Base-by-base conservation (phyloP, 2,113 vertebrate genomes). In the Canis aureus region DNA sequence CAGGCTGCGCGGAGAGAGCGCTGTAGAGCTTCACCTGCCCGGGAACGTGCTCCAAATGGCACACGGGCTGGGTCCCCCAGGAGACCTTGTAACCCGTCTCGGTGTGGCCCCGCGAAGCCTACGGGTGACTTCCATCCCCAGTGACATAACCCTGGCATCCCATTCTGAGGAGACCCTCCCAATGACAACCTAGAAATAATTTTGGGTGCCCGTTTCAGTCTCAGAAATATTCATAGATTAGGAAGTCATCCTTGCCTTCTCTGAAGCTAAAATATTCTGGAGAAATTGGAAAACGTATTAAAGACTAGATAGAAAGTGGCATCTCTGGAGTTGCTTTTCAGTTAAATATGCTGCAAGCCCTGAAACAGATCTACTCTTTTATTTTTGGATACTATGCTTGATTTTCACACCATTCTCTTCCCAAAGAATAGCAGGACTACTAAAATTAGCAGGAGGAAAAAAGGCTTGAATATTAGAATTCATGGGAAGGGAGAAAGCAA, bases 361-460 rank as follows among this genome's bases (percentile, higher is more conserved):
- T 89, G 96, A 98, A 98, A 97, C 96, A 96, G 97, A 98, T 84
- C 85, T 90, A 82, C 96, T 96, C 96, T 87, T 96, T 94, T 11
- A 55, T 97, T 94, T 98, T 98, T 97, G 97, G 23, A 74, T 98
- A 98, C 97, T 95, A 51, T 95, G 85, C 19, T 95, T 97, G 90
- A 80, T 97, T 98, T 98, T 98, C 98, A 96, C 97, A 98, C 96
- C 97, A 90, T 96, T 97, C 96, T 98, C 97, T 92, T 97, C 97
- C 97, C 95, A 97, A 97, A 98, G 98, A 98, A 94, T 98, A 98
- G 97, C 94, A 98, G 81, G 92, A 89, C 97, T 98, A 96, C 79
- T 98, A 98, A 98, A 98, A 93, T 96, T 38, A 98, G 27, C 85
- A 51, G 94, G 62, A 96, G 97, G 93, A 95, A 95, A 95, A 96